Conservation (phyloP, 2,113 vertebrate genomes). For the Aldabrachelys gigantea region DNA sequence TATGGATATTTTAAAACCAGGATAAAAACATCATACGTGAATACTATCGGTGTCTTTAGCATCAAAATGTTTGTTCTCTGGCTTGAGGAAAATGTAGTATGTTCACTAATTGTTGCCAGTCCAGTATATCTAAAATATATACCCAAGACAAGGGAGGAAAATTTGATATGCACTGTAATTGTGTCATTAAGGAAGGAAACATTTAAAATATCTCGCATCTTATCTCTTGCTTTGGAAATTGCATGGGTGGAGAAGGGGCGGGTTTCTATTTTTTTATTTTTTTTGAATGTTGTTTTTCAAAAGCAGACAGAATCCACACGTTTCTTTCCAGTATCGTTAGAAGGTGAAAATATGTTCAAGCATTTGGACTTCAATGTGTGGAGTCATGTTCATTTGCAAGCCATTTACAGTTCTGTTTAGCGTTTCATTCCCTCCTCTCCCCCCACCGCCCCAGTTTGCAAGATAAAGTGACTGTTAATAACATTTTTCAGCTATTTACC, state of each 20-base stretch:
- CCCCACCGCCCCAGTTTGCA: background rate
- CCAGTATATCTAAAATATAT: background rate
- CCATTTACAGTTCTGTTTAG: slow-evolving; percentile 18
- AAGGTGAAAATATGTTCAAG: slow-evolving; percentile 57
- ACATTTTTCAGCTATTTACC: slow-evolving; percentile 49
- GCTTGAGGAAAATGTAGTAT: background rate
- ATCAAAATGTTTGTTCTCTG: background rate
- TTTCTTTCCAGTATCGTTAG: slow-evolving; percentile 26
- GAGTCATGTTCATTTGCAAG: slow-evolving; percentile 77
- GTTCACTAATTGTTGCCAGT: background rate
- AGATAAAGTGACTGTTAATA: background rate
- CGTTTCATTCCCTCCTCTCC: background rate
- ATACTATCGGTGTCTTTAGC: background rate
- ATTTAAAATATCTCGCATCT: slow-evolving; percentile 1
- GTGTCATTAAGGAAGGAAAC: slow-evolving; percentile 24
- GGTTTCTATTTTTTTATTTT: no score
- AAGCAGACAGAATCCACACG: background rate
- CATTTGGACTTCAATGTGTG: slow-evolving; percentile 69
- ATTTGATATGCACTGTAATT: background rate
- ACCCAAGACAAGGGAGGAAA: background rate
- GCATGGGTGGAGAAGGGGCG: background rate
- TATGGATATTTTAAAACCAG: background rate
- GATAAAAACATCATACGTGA: background rate
- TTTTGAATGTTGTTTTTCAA: background rate
- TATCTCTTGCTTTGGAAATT: slow-evolving; percentile 29